Conservation (phyloP, 2,888 invertebrate species). For the Meiosimyza decipiens region DNA sequence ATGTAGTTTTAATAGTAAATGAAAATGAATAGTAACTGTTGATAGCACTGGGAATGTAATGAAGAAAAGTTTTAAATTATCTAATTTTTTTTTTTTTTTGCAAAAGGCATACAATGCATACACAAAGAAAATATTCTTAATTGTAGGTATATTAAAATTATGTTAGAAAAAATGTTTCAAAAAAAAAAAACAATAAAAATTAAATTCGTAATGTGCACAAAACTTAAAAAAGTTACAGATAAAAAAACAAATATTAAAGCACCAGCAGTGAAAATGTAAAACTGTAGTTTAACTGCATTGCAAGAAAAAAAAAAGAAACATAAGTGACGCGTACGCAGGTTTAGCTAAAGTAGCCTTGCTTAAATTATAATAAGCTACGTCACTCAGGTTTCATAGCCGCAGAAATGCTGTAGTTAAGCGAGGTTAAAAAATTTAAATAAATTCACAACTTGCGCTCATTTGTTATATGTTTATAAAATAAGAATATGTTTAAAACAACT, state of each 20-base stretch:
- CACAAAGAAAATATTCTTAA: too few relatives aligned
- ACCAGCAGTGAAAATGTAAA: conserved; percentile 39
- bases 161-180: conserved; percentile 41
- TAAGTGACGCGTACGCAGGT: too few relatives aligned
- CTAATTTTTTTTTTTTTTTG: background rate
- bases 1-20: background rate
- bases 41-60: conserved; percentile 10
- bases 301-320: too few relatives aligned
- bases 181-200: conserved; percentile 44
- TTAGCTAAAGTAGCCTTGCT: too few relatives aligned
- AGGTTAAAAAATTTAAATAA: too few relatives aligned
- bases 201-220: conserved; percentile 41
- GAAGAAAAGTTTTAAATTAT: background rate
- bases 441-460: too few relatives aligned
- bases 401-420: too few relatives aligned
- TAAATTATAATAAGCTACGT: too few relatives aligned
- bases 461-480: too few relatives aligned
- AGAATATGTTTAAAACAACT: conserved; percentile 33
- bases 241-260: conserved; percentile 37
- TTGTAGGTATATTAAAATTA: conserved; percentile 24
- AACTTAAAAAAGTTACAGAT: conserved; percentile 32
- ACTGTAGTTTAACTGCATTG: too few relatives aligned
- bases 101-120: too few relatives aligned
- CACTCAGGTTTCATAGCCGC: too few relatives aligned
- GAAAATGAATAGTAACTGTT: background rate